Evolutionary conservation across 2,888 invertebrate genomes (phyloP), one percentile per base, ranked within the genome.

Genomic region (Sphaerophoria rueppellii): DNA sequence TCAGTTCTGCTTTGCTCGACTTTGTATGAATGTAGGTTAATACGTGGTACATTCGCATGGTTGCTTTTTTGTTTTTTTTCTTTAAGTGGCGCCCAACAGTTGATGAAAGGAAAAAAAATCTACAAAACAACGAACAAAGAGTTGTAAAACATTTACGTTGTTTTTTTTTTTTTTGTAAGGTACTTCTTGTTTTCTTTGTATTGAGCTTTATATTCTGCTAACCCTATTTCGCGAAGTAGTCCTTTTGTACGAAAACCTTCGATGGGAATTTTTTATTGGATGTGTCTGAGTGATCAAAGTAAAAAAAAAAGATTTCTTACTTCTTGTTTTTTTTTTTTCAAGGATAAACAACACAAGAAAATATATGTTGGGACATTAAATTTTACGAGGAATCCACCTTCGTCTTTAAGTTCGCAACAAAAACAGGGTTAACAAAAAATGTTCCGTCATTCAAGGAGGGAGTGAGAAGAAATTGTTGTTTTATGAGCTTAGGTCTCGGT

Each of bases 231-330:
- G 37, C 16, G 14, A 50, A 24, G 2, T 35, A 52, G 52, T 67
- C 52, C 52, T 40, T 52, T 65, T 9, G 40, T 5, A 57, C 5
- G 14, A 0, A 16, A 58, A 40, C 12, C 37, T 24, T 60, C 60
- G n/a, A 48, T 34, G 48, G 11, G 7, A 32, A 48, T n/a, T 32
- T 73, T 70, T 70, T 75, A 83, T 83, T 75, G 71, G 54, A 72
- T 72, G 74, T 79, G 79, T 79, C 74, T 75, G 79, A 75, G 71
- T 75, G 82, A 75, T 79, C 58, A 75, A 75, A 83, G 75, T 32
- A 54, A 67, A 48, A 61, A 65, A 72, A 55, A 55, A 55, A 72
- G 34, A 11, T 65, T 50, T 37, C 2, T 14, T 35, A 0, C n/a
- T 37, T 7, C 54, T 50, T 74, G 34, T 16, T n/a, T 7, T 67